These are phyloP conservation scores for Galbula dea DNA, from an alignment of 2,113 vertebrate genomes.

Conservation along the genomic window DNA sequence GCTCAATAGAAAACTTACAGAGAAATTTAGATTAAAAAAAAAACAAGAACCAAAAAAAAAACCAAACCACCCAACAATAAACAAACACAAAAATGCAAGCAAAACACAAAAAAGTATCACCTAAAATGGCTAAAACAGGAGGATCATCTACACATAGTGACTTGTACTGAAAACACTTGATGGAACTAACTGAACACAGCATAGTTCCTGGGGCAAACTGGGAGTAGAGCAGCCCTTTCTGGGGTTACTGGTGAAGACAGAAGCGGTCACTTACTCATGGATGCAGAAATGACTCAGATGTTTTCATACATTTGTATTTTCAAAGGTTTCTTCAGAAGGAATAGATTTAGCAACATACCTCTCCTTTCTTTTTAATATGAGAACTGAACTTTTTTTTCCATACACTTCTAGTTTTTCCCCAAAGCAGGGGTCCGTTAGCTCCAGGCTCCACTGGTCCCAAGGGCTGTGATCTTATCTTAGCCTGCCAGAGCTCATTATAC, in stretches of 20 bases:
- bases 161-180: not conserved
- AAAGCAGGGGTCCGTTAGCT: slow-evolving; percentile 47
- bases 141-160: not conserved
- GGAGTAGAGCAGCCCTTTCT: not conserved
- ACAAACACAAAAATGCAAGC: too few species aligned
- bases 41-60: too few species aligned
- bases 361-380: slow-evolving; percentile 13
- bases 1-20: not conserved
- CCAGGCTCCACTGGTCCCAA: slow-evolving; percentile 36
- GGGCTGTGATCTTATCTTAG: slow-evolving; percentile 51
- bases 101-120: too few species aligned
- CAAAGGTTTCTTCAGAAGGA: slow-evolving; percentile 37
- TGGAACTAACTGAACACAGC: not conserved
- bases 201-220: not conserved
- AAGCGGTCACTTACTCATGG: not conserved
- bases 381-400: not conserved
- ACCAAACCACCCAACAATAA: not conserved
- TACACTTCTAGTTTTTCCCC: slow-evolving; percentile 22
- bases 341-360: slow-evolving; percentile 8
- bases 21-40: not conserved
- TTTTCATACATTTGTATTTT: slow-evolving; percentile 23
- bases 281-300: not conserved
- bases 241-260: not conserved
- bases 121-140: not conserved
- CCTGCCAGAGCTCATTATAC: slow-evolving; percentile 50